Percentiles rank a stretch among this genome's conserved stretches.
Evolutionary conservation across 2,888 invertebrate species (phyloP).

Genomic region (Philhelius pedissequus): DNA sequence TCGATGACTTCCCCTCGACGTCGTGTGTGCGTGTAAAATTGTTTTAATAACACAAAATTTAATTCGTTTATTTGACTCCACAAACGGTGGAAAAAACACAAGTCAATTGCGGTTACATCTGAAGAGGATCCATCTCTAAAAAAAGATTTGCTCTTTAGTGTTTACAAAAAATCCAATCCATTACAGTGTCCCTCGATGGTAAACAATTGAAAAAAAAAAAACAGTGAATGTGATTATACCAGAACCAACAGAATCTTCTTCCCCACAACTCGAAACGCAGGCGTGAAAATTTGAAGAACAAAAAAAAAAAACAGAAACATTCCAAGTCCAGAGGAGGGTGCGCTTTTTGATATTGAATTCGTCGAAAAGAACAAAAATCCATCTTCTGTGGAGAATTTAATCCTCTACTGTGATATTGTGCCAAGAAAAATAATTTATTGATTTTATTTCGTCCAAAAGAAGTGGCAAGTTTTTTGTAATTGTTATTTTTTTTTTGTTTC

Average conservation of each 20-base stretch:
- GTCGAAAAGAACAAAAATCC: constrained; percentile 40
- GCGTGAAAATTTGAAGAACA: constrained; percentile 50
- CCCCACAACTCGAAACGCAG: constrained; percentile 56
- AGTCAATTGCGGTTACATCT: constrained; percentile 27
- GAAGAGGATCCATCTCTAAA: constrained; percentile 23
- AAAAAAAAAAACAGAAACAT: constrained; percentile 10
- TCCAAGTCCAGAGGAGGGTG: constrained; percentile 43
- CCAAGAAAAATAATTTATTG: constrained; percentile 60
- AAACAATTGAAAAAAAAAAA: constrained; percentile 54
- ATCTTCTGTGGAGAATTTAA: constrained; percentile 32
- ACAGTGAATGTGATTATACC: constrained; percentile 58
- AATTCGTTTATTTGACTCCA: constrained; percentile 18
- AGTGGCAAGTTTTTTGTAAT: constrained; percentile 4
- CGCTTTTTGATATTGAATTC: constrained; percentile 35
- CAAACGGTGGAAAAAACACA: constrained; percentile 18
- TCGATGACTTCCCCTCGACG: constrained; percentile 50
- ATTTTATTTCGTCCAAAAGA: constrained; percentile 44
- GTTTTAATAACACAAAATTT: constrained; percentile 31
- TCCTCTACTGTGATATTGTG: constrained; percentile 52
- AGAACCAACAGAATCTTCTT: constrained; percentile 19
- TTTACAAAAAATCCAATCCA: constrained; percentile 57
- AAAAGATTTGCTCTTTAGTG: constrained; percentile 33
- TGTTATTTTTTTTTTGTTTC: constrained; percentile 8
- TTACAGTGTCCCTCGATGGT: constrained; percentile 41
- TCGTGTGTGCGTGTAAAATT: constrained; percentile 49